Conservation (phyloP, 2,888 invertebrate species). For the Rambutsinella grinnellia region DNA sequence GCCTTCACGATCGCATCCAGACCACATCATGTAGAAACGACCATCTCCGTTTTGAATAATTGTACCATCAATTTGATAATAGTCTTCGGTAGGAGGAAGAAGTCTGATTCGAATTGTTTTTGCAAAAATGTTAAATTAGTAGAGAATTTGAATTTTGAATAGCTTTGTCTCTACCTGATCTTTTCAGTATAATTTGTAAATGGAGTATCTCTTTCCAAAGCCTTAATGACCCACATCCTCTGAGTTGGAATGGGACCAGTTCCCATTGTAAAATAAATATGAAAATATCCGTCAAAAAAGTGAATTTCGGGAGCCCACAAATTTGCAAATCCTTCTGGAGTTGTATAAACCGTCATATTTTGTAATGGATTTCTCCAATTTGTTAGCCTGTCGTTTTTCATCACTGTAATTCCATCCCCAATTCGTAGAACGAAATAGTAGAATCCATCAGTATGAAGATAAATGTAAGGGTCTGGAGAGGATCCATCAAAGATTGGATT, state of each 20-base stretch:
- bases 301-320: constrained; percentile 56
- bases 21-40: constrained; percentile 56
- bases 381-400: constrained; percentile 37
- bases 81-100: constrained; percentile 47
- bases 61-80: constrained; percentile 54
- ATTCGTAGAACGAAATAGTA: constrained; percentile 49
- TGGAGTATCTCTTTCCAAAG: constrained; percentile 50
- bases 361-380: constrained; percentile 51
- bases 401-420: constrained; percentile 41
- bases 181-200: constrained; percentile 53
- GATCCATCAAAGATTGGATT: constrained; percentile 45
- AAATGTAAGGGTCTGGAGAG: constrained; percentile 48
- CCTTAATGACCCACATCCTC: constrained; percentile 59
- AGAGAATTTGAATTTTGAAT: neutral
- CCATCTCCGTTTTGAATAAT: constrained; percentile 54
- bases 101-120: too few species aligned
- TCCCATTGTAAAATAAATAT: constrained; percentile 55
- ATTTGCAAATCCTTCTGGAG: constrained; percentile 28
- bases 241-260: constrained; percentile 54
- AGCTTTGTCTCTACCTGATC: constrained; percentile 27
- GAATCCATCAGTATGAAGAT: constrained; percentile 48
- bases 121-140: too few species aligned
- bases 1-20: constrained; percentile 55
- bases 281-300: constrained; percentile 45
- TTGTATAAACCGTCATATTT: constrained; percentile 26